A percentile compares a stretch with the other conserved stretches of the same genome.
Conservation (phyloP, 2,888 invertebrate genomes). For the Conus canariensis region DNA sequence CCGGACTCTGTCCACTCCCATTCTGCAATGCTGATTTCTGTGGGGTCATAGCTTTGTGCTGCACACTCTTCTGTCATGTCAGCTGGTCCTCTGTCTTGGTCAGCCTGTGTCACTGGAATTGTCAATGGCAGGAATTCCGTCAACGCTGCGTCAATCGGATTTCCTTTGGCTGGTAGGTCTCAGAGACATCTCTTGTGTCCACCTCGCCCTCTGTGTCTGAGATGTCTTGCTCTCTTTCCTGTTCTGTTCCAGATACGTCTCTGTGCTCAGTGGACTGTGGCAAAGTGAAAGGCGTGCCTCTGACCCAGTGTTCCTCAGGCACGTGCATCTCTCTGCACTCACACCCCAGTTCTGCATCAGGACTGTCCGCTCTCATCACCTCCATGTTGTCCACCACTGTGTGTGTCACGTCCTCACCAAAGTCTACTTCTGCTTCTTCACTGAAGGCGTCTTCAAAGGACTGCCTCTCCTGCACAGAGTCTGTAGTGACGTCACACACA, state of each 20-base stretch:
- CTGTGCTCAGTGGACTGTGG: neutral
- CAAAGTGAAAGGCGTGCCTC: neutral
- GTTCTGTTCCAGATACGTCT: neutral
- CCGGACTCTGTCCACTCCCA: neutral
- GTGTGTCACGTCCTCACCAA: neutral
- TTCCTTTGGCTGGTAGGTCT: neutral
- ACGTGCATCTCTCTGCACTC: neutral
- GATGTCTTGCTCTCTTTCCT: neutral
- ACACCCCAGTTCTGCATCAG: constrained; percentile 12
- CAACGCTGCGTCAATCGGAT: neutral
- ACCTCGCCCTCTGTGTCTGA: neutral
- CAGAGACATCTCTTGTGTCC: neutral
- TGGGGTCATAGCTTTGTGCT: neutral
- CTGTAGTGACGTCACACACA: neutral
- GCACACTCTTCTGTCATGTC: neutral
- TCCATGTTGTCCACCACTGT: too few species aligned
- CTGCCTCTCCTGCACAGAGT: neutral
- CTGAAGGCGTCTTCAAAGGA: neutral
- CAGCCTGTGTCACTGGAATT: neutral
- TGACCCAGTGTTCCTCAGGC: neutral
- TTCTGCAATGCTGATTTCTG: neutral
- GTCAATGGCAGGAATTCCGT: neutral
- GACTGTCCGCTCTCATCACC: neutral
- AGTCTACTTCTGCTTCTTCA: neutral
- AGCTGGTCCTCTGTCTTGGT: neutral